Evolutionary conservation across 2,797 vertebrate genomes (phyloP), one percentile per base, ranked within the genome.

Genomic region (Platyrinchus mystaceus): DNA sequence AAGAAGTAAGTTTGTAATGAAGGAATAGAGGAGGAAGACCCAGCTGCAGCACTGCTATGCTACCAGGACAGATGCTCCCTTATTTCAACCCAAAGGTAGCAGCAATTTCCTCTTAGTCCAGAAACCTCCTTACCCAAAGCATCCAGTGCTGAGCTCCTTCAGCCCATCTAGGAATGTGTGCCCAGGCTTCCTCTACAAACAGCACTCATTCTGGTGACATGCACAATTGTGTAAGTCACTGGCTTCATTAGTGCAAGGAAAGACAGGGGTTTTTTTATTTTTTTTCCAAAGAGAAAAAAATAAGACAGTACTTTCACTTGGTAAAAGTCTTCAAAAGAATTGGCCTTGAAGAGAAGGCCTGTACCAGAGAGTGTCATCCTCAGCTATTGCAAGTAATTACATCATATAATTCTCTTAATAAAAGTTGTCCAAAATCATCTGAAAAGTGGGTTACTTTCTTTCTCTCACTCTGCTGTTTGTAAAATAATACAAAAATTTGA

Each of bases 201-300:
- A 68, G 1, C 16, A 15, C 22, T 50, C 17, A 30, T 85, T 41
- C 24, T 79, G 28, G 7, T 69, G 36, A 88, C 26, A 46, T 0
- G 0, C 13, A 58, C 5, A 58, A 12, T 3, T 59, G 6, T 13
- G 23, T 2, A 23, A 37, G 12, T 28, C 10, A 9, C n/a, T 55
- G 43, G 7, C 3, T 71, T 53, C 30, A 36, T 89, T 32, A 23
- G 4, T 14, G 5, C 14, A 56, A 81, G 10, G 11, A 34, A 66
- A 75, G 27, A 58, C 15, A 28, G n/a, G n/a, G n/a, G 4, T 28
- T 9, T 43, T 41, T 30, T 1, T 5, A n/a, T 49, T 47, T 17
- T 16, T n/a, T 52, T 19, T 12, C 13, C 11, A 15, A 4, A 24
- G 5, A 16, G 11, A 55, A 26, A 17, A 56, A 39, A 12, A 69